Conservation (phyloP, 2,888 invertebrate genomes). For the Eristalinus sepulchralis region DNA sequence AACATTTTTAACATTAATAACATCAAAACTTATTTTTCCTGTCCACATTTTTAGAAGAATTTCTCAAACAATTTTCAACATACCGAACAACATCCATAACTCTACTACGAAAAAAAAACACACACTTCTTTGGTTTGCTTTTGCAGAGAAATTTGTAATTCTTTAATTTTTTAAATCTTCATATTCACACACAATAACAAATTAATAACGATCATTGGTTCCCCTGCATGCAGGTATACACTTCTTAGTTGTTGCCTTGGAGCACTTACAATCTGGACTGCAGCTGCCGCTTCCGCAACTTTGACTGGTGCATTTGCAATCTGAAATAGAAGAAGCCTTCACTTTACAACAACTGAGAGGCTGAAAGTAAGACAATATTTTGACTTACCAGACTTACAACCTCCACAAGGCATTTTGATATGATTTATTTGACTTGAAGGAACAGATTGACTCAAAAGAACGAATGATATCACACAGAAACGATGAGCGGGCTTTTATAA, state of each 20-base stretch:
- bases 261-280: background rate
- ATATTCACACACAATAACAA: background rate
- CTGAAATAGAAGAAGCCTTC: background rate
- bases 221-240: background rate
- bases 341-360: background rate
- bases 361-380: background rate
- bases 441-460: background rate
- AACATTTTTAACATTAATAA: too few relatives aligned
- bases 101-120: background rate
- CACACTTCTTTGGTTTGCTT: background rate
- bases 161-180: background rate
- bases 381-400: conserved; percentile 2
- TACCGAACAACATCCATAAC: too few relatives aligned
- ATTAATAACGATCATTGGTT: background rate
- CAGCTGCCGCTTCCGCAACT: background rate
- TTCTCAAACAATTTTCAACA: too few relatives aligned
- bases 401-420: conserved; percentile 7
- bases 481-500: background rate
- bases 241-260: background rate
- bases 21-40: too few relatives aligned
- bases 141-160: background rate
- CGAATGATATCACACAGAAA: background rate
- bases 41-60: too few relatives aligned
- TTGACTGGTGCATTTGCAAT: background rate
- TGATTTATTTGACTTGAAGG: background rate